Base-by-base conservation (phyloP, 2,113 vertebrate species). In the Xiphophorus hellerii region DNA sequence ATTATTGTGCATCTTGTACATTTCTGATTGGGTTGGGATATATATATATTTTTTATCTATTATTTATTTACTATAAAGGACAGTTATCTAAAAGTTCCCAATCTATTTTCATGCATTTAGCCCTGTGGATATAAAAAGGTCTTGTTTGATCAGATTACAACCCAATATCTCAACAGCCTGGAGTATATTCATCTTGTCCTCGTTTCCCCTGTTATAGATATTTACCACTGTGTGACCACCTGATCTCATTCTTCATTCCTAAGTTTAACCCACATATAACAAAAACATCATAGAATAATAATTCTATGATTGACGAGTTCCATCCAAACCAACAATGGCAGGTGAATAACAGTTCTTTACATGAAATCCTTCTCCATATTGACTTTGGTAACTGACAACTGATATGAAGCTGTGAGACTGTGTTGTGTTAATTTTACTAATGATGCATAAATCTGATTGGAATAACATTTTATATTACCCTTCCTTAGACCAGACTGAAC, bases 181-280 rank as follows among this genome's bases (percentile, higher is more conserved):
- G 39, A 15, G 13, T 42, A 42, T 42, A 22, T 25, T 51, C 48
- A 51, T 20, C 48, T 14, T 22, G 7, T 54, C 39, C 39, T 29
- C 65, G 27, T 72, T 68, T 71, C 14, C 60, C 51, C 48, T 54
- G 3, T 27, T 42, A 71, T 84, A 81, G 65, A 85, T 80, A 80
- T 80, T 80, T 37, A 73, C 48, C 17, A 31, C 77, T 70, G 70
- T 76, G 28, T 84, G 73, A 90, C 89, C 86, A 63, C 76, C 51
- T 81, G 83, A 88, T 81, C 76, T 20, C 60, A n/a, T 72, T 69
- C 25, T 64, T 68, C 25, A 58, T 61, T 1, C 30, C n/a, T 13
- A 28, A 33, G 60, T 62, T 28, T 28, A 28, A 28, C 28, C 28
- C 28, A 28, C 28, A 28, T 28, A 28, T 28, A 28, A 28, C 1